Percentiles rank a stretch among this genome's conserved stretches.
Evolutionary conservation across 2,113 vertebrate species (phyloP).

Genomic region (Notiomystis cincta): DNA sequence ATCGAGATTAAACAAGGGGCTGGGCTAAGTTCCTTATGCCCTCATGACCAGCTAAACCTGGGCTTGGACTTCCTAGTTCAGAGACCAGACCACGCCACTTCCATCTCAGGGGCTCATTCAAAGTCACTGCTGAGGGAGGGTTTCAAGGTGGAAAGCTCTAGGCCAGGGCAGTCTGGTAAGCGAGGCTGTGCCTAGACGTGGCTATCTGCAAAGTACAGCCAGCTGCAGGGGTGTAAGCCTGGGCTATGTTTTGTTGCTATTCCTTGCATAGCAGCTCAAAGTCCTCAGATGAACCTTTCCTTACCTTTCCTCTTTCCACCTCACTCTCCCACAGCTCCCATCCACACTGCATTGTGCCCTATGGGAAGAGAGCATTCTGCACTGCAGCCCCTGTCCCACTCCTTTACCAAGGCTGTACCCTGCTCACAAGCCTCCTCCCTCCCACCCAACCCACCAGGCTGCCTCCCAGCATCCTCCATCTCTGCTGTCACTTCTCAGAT

Average conservation of each 20-base stretch:
- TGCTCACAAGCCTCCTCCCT: background rate
- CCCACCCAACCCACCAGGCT: background rate
- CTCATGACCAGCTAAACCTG: background rate
- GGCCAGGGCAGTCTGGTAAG: background rate
- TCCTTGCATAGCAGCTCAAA: background rate
- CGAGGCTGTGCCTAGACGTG: background rate
- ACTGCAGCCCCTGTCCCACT: background rate
- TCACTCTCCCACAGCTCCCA: background rate
- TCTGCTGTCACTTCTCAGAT: background rate
- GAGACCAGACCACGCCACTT: background rate
- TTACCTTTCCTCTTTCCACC: background rate
- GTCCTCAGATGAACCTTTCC: background rate
- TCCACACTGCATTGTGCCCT: background rate
- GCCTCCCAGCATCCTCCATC: background rate
- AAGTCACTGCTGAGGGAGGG: background rate
- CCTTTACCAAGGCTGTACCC: background rate
- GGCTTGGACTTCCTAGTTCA: background rate
- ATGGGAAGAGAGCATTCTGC: background rate
- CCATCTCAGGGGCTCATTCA: accelerated
- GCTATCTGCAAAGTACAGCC: background rate
- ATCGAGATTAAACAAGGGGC: background rate
- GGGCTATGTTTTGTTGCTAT: background rate
- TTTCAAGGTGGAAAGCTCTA: background rate
- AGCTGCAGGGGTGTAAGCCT: background rate
- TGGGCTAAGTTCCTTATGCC: background rate